These are phyloP conservation scores for Lamprotornis superbus DNA, from an alignment of 2,113 vertebrate genomes.

Conservation along the genomic window DNA sequence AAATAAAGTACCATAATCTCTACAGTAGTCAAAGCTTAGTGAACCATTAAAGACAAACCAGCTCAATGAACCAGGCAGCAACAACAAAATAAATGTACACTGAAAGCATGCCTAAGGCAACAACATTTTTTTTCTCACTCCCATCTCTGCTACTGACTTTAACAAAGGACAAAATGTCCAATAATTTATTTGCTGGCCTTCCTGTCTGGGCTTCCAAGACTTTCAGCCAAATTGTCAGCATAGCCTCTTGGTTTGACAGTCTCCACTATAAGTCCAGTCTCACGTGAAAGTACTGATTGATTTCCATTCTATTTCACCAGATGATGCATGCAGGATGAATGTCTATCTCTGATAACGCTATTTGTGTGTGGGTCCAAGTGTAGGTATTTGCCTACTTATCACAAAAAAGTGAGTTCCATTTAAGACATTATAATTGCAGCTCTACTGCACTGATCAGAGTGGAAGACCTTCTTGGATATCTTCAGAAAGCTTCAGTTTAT, in stretches of 20 bases:
- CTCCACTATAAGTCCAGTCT: background rate
- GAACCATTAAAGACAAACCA: constrained; percentile 28
- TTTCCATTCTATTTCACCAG: background rate
- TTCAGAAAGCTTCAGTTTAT: background rate
- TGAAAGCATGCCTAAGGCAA: constrained; percentile 29
- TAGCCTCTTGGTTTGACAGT: background rate
- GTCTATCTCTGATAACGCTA: background rate
- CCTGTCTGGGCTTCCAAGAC: background rate
- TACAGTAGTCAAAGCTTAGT: background rate
- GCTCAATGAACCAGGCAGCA: background rate
- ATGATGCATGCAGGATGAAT: background rate
- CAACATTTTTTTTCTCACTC: background rate
- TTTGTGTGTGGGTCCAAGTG: background rate
- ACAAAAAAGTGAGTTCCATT: background rate
- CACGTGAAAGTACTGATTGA: background rate
- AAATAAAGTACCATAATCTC: background rate
- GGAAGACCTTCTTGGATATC: background rate
- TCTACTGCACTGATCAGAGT: background rate
- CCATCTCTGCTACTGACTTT: background rate
- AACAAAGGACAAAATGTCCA: background rate
- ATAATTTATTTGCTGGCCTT: background rate
- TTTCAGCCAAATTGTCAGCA: background rate
- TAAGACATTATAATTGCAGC: background rate
- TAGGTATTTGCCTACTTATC: background rate
- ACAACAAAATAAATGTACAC: background rate